Evolutionary conservation across 2,797 vertebrate species (phyloP).

Genomic region (Eulemur mongoz): DNA sequence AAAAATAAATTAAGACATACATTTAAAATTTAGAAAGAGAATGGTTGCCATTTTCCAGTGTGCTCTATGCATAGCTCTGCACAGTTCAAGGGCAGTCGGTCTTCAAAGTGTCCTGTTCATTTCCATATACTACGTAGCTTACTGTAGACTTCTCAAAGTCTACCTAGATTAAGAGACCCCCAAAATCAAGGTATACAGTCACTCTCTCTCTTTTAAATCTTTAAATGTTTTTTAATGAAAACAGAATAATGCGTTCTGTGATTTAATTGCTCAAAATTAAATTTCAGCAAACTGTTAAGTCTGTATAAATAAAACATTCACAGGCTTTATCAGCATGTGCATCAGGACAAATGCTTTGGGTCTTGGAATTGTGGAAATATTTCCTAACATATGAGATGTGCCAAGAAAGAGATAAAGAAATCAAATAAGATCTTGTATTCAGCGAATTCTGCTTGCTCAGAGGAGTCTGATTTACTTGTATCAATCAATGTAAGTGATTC

Average conservation of each 20-base stretch:
- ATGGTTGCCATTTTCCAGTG: background rate
- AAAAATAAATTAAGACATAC: background rate
- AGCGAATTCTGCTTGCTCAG: conserved; percentile 29
- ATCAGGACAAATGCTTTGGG: background rate
- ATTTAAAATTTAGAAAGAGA: background rate
- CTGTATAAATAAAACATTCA: conserved; percentile 35
- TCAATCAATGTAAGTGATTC: conserved; percentile 58
- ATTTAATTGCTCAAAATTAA: conserved; percentile 65
- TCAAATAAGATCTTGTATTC: conserved; percentile 53
- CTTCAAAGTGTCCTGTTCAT: background rate
- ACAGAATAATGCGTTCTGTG: conserved; percentile 53
- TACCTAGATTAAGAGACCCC: background rate
- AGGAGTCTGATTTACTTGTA: conserved; percentile 59
- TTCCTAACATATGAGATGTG: conserved; percentile 54
- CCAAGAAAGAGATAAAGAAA: conserved; percentile 63
- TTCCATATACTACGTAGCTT: background rate
- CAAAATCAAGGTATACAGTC: conserved; percentile 10
- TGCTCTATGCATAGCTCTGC: background rate
- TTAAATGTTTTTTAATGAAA: conserved; percentile 62
- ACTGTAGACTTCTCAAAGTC: conserved; percentile 25
- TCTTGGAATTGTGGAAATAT: conserved; percentile 30
- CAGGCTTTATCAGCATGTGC: background rate
- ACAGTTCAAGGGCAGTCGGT: background rate
- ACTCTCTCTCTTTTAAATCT: conserved; percentile 54
- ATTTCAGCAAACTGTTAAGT: conserved; percentile 51